These are phyloP conservation scores for Tauraco hartlaubi DNA, from an alignment of 2,797 vertebrate species.

Conservation along the genomic window DNA sequence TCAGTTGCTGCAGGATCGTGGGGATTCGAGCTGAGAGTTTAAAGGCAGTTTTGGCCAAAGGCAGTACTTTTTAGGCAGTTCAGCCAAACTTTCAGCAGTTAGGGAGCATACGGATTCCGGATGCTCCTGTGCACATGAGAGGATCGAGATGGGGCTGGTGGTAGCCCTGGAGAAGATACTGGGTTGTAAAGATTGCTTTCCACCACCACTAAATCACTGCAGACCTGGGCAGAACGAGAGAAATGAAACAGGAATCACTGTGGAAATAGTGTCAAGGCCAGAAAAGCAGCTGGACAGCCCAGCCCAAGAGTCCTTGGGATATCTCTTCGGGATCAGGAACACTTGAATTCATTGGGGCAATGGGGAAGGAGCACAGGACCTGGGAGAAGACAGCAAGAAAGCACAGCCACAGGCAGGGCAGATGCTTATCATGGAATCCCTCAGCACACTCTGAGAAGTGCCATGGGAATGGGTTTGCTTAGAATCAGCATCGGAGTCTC, in stretches of 20 bases:
- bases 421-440: neutral
- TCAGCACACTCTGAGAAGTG: neutral
- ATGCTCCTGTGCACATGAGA: rapidly evolving
- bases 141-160: rapidly evolving
- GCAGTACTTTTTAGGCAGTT: neutral
- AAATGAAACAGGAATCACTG: neutral
- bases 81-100: neutral
- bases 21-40: neutral
- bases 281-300: neutral
- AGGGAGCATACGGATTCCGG: rapidly evolving
- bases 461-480: neutral
- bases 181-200: neutral
- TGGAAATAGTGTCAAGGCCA: neutral
- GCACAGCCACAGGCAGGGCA: neutral
- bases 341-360: neutral
- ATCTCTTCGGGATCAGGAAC: neutral
- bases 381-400: neutral
- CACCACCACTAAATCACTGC: neutral
- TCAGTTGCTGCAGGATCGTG: neutral
- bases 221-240: rapidly evolving
- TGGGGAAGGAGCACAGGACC: neutral
- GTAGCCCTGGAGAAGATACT: neutral
- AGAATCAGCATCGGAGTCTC: neutral
- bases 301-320: neutral
- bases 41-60: neutral